Evolutionary conservation across 2,113 vertebrate genomes (phyloP), one percentile per base, ranked within the genome.

Genomic region (Okapia johnstoni): DNA sequence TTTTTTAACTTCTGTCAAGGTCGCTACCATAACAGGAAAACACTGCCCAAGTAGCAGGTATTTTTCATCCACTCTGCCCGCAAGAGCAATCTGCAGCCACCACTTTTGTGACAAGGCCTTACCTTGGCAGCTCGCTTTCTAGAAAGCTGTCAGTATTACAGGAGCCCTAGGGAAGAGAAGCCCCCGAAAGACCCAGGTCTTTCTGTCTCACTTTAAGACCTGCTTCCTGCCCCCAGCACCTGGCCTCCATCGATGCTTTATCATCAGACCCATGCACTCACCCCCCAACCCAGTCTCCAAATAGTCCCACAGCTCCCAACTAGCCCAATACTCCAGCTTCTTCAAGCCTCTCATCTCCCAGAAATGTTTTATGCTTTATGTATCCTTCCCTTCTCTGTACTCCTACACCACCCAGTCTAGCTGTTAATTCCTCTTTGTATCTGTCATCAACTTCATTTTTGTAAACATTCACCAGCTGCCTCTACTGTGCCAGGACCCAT

Each of bases 1-100:
- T 97, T 98, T 98, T 98, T 98, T 96, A 97, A 96, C 97, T 98
- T 98, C 96, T 97, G 98, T 98, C 97, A 98, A 96, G 97, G 98
- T 97, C 87, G 6, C 96, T 98, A 85, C 95, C 70, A 2, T 96
- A 95, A 97, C 97, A 91, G 98, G 96, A 98, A 98, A 97, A 97
- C 73, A 83, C 96, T 90, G 66, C 85, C 96, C 95, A 58, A 94
- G 57, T n/a, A 95, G 93, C 95, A 66, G 95, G 90, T 94, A 93
- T 95, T 90, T n/a, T 97, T 98, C 86, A 97, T 97, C 97, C 36
- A 57, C 87, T 97, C 94, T 1, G 1, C 84, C 90, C 66, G 0
- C 87, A 97, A 98, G 97, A 98, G 80, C 97, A 90, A 97, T 97
- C 85, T 94, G 87, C 77, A 93, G 52, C 79, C 58, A 66, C 95